Evolutionary conservation across 2,113 vertebrate genomes (phyloP), one percentile per base, ranked within the genome.

Genomic region (Cebidichthys violaceus): DNA sequence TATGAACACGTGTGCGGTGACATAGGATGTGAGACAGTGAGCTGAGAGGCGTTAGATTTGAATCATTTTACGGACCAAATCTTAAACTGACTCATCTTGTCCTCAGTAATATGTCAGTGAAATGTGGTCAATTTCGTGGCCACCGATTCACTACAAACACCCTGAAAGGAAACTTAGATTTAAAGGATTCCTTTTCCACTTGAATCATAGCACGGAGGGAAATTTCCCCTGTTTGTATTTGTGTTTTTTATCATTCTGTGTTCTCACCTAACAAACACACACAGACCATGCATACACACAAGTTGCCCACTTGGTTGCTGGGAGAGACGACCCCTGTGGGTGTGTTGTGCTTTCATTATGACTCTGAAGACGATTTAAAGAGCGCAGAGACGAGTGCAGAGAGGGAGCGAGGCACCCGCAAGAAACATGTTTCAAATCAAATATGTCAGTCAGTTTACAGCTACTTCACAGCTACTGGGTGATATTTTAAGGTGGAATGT

Each of bases 321-420:
- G 70, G 91, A 92, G 93, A 91, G 81, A 91, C 55, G 86, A 93
- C 92, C 93, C 89, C 87, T 83, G 89, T 90, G 89, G 93, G 88
- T 82, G 78, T 89, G 73, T 86, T 92, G 86, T 69, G 76, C 69
- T 89, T 82, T 90, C 88, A 77, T 83, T 89, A 90, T 89, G 88
- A 91, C 89, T 87, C 79, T 81, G 60, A 88, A 90, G 88, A 90
- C 47, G 73, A 92, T 94, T 92, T 92, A 88, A 86, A 87, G 83
- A 83, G 72, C 29, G 67, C 61, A 79, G 75, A 73, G 73, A 82
- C 67, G 75, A 78, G 81, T 70, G 88, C 62, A 78, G 82, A 90
- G 79, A 74, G 81, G 88, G 76, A 85, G 80, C 37, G 24, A 65
- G 39, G 41, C 52, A 43, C 75, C 57, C 57, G 47, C 47, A 55